phyloP scores from a whole-genome alignment of 2,113 vertebrate species.

The Catharus minimus region DNA sequence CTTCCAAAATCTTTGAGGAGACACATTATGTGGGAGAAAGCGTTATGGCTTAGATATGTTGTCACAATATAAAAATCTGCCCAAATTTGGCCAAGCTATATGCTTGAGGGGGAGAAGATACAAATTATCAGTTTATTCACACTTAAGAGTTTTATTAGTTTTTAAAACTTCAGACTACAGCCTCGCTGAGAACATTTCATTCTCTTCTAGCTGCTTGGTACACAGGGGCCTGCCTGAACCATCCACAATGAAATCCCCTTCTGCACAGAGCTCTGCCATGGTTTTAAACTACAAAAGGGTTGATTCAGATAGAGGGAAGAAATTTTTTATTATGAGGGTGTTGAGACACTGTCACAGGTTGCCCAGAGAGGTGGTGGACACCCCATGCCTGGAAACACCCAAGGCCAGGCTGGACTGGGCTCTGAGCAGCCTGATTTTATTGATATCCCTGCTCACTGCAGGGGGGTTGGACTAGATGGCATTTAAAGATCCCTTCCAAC shows the following conservation, averaged over 20 bases:
- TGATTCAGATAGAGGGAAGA: background rate
- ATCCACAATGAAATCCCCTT: fast-evolving
- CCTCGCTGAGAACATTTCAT: background rate
- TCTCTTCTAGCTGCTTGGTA: background rate
- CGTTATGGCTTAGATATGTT: background rate
- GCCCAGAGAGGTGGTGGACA: background rate
- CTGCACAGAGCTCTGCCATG: background rate
- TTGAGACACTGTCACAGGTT: background rate
- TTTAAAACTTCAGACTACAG: background rate
- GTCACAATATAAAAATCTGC: background rate
- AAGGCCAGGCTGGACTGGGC: fast-evolving
- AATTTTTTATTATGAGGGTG: background rate
- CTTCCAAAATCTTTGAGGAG: background rate
- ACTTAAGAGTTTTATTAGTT: background rate
- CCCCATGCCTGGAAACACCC: background rate
- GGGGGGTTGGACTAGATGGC: background rate
- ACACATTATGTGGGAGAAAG: background rate
- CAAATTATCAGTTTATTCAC: background rate
- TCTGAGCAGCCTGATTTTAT: background rate
- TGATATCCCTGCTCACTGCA: background rate
- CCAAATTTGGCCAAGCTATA: background rate
- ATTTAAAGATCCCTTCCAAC: background rate
- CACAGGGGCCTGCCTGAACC: background rate
- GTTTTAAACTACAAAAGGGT: background rate
- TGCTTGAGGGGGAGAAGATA: background rate